phyloP scores from a whole-genome alignment of 2,113 vertebrate genomes.

The Equus przewalskii region DNA sequence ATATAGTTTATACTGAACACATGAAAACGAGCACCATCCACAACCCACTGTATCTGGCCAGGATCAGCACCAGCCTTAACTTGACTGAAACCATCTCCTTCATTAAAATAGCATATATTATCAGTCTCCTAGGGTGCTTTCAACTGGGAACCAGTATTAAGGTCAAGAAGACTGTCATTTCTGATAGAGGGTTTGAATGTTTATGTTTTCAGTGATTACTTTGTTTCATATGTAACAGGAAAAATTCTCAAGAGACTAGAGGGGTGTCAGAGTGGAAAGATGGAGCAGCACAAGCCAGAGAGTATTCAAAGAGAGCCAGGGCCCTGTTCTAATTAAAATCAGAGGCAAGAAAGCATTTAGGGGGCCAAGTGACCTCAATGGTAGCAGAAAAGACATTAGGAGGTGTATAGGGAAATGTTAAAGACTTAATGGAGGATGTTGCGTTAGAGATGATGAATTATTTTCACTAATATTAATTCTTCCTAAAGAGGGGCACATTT shows the following conservation, averaged over 20 bases:
- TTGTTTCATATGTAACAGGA: not conserved
- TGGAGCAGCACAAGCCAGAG: not conserved
- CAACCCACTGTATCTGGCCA: not conserved
- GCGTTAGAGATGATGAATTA: not conserved
- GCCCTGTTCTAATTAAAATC: constrained; percentile 43
- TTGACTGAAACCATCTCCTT: constrained; percentile 6
- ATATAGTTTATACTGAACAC: not conserved
- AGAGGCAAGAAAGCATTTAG: not conserved
- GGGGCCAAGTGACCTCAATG: not conserved
- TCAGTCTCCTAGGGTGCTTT: not conserved
- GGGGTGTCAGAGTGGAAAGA: not conserved
- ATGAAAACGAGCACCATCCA: not conserved
- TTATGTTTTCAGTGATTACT: constrained; percentile 8
- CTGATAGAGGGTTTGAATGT: not conserved
- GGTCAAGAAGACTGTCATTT: constrained; percentile 19
- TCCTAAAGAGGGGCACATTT: not conserved
- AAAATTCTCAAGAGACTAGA: not conserved
- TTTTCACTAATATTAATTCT: not conserved
- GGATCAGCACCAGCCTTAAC: not conserved
- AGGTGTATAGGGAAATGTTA: constrained; percentile 3
- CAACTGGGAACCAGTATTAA: not conserved
- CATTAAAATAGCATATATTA: constrained; percentile 4
- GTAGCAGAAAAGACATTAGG: constrained; percentile 22
- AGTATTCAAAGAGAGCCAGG: not conserved
- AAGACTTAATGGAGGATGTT: not conserved